Conservation (phyloP, 2,797 vertebrate species). For the Rhynchotus rufescens region DNA sequence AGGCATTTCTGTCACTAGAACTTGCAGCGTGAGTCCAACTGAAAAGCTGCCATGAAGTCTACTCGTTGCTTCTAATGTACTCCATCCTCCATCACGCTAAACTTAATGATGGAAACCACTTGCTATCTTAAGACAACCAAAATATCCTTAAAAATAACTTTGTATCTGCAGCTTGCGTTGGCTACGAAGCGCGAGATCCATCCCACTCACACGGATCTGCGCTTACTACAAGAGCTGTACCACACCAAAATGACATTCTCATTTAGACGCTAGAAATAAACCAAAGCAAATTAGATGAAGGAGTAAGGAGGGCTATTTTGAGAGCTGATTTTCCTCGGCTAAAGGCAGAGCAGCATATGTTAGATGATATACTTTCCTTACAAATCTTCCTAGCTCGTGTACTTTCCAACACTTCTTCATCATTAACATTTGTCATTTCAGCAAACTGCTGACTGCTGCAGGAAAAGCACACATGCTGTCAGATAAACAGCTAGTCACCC, state of each 20-base stretch:
- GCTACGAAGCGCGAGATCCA: background rate
- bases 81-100: background rate
- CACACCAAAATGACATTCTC: constrained; percentile 37
- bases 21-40: background rate
- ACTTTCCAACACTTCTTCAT: constrained; percentile 51
- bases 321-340: constrained; percentile 21
- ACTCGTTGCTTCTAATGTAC: background rate
- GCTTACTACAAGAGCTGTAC: constrained; percentile 48
- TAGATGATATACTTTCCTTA: constrained; percentile 25
- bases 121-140: constrained; percentile 51
- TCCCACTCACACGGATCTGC: constrained; percentile 49
- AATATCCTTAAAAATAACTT: constrained; percentile 33
- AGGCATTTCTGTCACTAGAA: background rate
- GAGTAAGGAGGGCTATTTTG: constrained; percentile 58
- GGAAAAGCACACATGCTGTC: constrained; percentile 15
- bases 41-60: background rate
- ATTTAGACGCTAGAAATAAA: constrained; percentile 69
- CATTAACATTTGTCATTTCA: constrained; percentile 56
- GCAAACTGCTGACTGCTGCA: constrained; percentile 44
- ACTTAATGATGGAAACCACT: constrained; percentile 24
- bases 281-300: constrained; percentile 52
- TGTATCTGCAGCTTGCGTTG: constrained; percentile 28
- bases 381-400: constrained; percentile 16
- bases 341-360: constrained; percentile 66
- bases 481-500: background rate